phyloP scores from a whole-genome alignment of 2,113 vertebrate species.

The Heteronetta atricapilla region DNA sequence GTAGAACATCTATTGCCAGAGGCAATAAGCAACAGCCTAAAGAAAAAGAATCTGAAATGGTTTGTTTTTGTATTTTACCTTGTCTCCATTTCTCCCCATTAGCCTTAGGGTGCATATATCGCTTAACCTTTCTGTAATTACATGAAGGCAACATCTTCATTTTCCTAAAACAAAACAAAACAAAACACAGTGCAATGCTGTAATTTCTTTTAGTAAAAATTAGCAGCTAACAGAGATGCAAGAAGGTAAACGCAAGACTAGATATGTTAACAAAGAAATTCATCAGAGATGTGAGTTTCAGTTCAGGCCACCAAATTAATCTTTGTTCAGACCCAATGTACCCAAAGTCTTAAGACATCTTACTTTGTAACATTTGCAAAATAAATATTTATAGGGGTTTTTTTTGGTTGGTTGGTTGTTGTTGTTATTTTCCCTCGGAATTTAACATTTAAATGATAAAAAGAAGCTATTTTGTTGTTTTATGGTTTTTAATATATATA shows the following conservation, averaged over 20 bases:
- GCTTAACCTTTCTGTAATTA: background rate
- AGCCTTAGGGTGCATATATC: background rate
- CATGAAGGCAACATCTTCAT: background rate
- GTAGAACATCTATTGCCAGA: background rate
- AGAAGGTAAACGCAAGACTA: background rate
- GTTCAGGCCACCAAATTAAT: background rate
- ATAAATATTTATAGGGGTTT: background rate
- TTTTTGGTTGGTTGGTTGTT: background rate
- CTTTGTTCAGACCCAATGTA: background rate
- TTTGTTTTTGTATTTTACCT: background rate
- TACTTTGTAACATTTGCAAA: background rate
- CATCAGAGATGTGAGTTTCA: background rate
- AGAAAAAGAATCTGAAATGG: background rate
- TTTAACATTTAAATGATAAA: background rate
- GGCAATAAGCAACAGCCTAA: background rate
- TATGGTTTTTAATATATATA: background rate
- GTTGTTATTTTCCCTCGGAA: background rate
- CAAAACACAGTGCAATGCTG: background rate
- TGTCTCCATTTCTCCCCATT: background rate
- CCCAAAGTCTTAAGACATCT: background rate
- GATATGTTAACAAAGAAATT: background rate
- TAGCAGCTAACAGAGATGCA: background rate
- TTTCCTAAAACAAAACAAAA: background rate
- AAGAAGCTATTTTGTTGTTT: background rate
- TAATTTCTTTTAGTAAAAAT: background rate